Evolutionary conservation across 2,113 vertebrate genomes (phyloP).

Genomic region (Leuciscus idus): DNA sequence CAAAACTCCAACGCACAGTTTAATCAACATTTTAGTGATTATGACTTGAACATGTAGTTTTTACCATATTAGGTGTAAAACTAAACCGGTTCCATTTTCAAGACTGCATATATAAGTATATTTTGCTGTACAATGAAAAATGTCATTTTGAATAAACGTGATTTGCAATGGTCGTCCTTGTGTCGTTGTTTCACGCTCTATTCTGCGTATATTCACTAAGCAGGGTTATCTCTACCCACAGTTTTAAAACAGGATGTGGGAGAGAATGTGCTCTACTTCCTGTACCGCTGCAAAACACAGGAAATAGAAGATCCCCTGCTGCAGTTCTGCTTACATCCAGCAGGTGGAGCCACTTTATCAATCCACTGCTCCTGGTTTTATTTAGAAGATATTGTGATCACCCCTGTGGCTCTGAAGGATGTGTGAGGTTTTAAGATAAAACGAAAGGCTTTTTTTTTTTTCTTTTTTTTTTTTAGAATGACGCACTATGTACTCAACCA

Average conservation of each 20-base stretch:
- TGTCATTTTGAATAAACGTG: slow-evolving; percentile 71
- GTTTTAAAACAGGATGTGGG: slow-evolving; percentile 30
- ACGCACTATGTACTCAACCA: too few relatives aligned
- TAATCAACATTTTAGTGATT: not conserved
- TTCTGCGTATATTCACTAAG: not conserved
- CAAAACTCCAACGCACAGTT: not conserved
- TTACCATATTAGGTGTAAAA: not conserved
- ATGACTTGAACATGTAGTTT: not conserved
- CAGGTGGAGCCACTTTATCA: slow-evolving; percentile 73
- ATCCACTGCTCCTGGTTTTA: slow-evolving; percentile 7
- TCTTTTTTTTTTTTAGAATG: too few relatives aligned
- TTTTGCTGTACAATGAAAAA: slow-evolving; percentile 14
- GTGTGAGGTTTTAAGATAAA: not conserved
- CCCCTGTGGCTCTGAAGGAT: not conserved
- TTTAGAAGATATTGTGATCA: not conserved
- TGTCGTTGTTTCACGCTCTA: not conserved
- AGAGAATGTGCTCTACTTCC: slow-evolving; percentile 20
- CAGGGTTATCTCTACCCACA: not conserved
- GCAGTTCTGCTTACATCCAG: slow-evolving; percentile 63
- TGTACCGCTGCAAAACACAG: not conserved
- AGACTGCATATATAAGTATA: not conserved
- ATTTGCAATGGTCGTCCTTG: slow-evolving; percentile 44
- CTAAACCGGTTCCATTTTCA: not conserved
- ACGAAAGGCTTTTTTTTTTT: too few relatives aligned
- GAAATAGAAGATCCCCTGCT: not conserved